Evolutionary conservation across 1,140 invertebrate species (phyloP).

Genomic region (Cyphomyrmex costatus): DNA sequence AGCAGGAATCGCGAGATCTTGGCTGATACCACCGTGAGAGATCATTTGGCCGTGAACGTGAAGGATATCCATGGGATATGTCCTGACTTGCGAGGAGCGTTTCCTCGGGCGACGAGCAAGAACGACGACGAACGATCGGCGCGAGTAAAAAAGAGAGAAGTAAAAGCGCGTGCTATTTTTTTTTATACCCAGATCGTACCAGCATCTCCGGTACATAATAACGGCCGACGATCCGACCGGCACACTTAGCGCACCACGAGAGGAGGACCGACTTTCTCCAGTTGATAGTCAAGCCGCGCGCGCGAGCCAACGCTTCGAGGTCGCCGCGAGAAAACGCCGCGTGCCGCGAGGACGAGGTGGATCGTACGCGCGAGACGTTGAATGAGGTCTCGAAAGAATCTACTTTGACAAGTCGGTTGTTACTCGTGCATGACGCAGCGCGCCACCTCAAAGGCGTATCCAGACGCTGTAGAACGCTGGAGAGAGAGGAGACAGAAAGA

Average conservation of each 20-base stretch:
- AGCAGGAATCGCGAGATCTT: constrained; percentile 8
- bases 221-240: constrained; percentile 53
- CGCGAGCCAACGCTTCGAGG: constrained; percentile 42
- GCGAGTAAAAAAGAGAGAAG: not conserved
- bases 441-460: not conserved
- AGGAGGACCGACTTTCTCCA: constrained; percentile 79
- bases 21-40: constrained; percentile 15
- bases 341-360: not conserved
- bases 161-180: constrained; percentile 31
- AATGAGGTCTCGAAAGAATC: constrained; percentile 16
- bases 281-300: constrained; percentile 60
- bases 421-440: constrained; percentile 22
- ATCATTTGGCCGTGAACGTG: not conserved
- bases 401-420: constrained; percentile 20
- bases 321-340: constrained; percentile 63
- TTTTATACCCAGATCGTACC: not conserved
- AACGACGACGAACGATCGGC: not conserved
- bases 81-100: not conserved
- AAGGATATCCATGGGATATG: not conserved
- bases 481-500: not conserved
- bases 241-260: constrained; percentile 75
- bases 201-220: constrained; percentile 21
- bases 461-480: not conserved
- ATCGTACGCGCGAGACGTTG: constrained; percentile 1
- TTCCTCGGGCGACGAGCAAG: not conserved